Base-by-base conservation (phyloP, 2,113 vertebrate species). In the Phoxinus phoxinus region DNA sequence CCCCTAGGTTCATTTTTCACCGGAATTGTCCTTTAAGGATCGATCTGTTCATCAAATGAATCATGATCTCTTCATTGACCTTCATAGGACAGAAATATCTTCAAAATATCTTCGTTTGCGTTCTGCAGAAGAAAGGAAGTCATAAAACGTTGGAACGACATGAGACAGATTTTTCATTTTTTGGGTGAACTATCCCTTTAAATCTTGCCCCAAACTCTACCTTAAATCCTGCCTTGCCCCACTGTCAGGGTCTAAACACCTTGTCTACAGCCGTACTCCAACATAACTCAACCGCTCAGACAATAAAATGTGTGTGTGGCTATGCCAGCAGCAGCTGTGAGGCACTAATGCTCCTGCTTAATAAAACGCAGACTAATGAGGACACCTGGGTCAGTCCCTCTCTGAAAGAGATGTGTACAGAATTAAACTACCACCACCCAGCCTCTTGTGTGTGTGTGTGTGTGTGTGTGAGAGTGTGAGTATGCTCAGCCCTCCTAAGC, bases 361-460 rank as follows among this genome's bases (percentile, higher is more conserved):
- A 89, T 83, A 77, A 81, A 87, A 80, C 84, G 25, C 56, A 87
- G 83, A 85, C 86, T 93, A 94, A 94, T 93, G 88, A 93, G 92
- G 90, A 93, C 91, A 92, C 91, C 91, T 85, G 87, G 92, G 89
- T 91, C 90, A 92, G 86, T 74, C 58, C 21, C 27, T 58, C 56
- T 89, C 61, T 46, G 71, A 53, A 76, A 30, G 46, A 79, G 67
- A 86, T 89, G 72, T 23, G 32, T 84, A 77, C 72, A 69, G 86
- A 87, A 89, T 84, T 48, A 84, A 89, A 73, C 81, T 37, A 74
- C 44, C 53, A 61, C 44, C 81, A 73, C 51, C 46, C 58, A 75
- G 41, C 23, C 79, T n/a, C 32, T 17, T 88, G 81, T 81, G 35
- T 82, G 84, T 77, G 82, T 65, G 85, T 21, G 81, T 80, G 32